Conservation (phyloP, 2,888 invertebrate genomes). For the Brachypalpus laphriformis region DNA sequence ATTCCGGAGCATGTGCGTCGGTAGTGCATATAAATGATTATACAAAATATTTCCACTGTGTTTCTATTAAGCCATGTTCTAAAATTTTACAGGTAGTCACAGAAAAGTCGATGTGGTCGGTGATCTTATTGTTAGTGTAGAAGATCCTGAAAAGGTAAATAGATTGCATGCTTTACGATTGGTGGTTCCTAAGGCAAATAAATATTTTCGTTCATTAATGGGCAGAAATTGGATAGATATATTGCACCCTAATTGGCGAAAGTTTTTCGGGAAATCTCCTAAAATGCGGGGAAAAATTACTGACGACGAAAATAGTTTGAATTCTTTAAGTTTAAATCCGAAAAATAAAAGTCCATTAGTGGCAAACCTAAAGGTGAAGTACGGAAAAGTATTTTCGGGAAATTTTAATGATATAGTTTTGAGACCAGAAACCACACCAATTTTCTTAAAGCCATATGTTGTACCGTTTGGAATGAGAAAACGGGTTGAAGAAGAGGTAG, state of each 20-base stretch:
- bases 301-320: too few species aligned
- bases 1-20: background rate
- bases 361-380: background rate
- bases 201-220: slow-evolving; percentile 1
- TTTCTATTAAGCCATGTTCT: background rate
- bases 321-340: background rate
- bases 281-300: too few species aligned
- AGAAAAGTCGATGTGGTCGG: background rate
- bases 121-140: background rate
- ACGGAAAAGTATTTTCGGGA: background rate
- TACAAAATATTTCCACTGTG: background rate
- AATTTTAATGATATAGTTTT: background rate
- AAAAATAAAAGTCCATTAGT: background rate
- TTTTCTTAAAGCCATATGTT: slow-evolving; percentile 7
- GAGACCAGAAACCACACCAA: background rate
- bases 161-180: background rate
- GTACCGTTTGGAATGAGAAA: background rate
- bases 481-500: too few species aligned
- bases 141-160: background rate
- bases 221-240: background rate
- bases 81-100: background rate
- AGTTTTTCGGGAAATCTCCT: too few species aligned
- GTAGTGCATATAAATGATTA: background rate
- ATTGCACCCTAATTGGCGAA: background rate
- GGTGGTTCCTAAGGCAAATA: background rate